A percentile compares a stretch with the other conserved stretches of the same genome.
These are phyloP conservation scores for Pseudopipra pipra DNA, from an alignment of 2,113 vertebrate species.

Conservation along the genomic window DNA sequence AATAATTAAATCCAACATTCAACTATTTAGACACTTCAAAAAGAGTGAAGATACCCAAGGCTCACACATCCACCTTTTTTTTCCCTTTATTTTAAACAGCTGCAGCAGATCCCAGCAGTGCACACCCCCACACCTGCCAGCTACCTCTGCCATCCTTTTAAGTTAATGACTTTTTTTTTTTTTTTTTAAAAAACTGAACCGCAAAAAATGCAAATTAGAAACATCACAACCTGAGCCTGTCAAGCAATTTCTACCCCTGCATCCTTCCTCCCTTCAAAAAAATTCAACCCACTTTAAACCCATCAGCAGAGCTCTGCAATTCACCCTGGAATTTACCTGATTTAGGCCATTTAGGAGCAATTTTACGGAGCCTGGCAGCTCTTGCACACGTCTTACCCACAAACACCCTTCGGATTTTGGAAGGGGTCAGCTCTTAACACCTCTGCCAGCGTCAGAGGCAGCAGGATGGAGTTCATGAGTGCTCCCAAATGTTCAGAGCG, in stretches of 20 bases:
- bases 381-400: neutral
- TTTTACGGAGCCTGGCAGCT: neutral
- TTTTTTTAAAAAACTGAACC: neutral
- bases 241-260: neutral
- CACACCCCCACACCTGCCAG: neutral
- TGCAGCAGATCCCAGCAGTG: neutral
- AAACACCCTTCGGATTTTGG: neutral
- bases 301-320: neutral
- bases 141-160: neutral
- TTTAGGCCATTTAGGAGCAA: neutral
- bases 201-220: neutral
- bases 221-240: neutral
- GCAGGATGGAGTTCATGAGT: fast-evolving
- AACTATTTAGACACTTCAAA: neutral
- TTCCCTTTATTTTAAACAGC: neutral
- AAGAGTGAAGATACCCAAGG: neutral
- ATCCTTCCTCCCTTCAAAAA: neutral
- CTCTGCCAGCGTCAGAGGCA: fast-evolving
- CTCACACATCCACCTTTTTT: neutral
- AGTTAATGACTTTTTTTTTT: neutral
- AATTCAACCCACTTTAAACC: neutral
- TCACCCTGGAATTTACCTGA: neutral
- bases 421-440: neutral
- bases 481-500: neutral
- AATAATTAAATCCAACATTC: neutral